phyloP scores from a whole-genome alignment of 1,140 invertebrate species.

The Octopus sinensis region DNA sequence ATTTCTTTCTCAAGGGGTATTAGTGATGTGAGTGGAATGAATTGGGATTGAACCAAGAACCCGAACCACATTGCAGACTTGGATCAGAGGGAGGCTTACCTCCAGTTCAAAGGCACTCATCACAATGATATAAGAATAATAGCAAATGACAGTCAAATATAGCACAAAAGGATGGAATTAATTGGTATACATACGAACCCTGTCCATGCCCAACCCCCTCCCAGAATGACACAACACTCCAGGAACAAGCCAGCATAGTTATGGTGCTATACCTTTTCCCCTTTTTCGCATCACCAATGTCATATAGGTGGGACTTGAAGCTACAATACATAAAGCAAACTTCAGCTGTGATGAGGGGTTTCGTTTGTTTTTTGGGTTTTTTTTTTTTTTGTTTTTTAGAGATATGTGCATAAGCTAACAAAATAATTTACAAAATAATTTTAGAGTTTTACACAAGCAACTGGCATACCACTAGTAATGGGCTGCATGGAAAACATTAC shows the following conservation, averaged over 20 bases:
- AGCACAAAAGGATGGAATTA: not conserved
- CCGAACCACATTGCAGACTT: too few species aligned
- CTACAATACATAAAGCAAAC: conserved; percentile 12
- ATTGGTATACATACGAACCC: not conserved
- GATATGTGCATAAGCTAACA: not conserved
- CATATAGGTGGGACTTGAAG: conserved; percentile 10
- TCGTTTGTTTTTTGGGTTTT: not conserved
- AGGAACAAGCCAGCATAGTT: not conserved
- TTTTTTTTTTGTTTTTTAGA: not conserved
- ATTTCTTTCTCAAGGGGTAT: too few species aligned
- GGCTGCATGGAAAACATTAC: too few species aligned
- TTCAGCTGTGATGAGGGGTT: not conserved
- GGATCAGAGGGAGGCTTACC: too few species aligned
- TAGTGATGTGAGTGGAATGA: too few species aligned
- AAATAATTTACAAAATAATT: too few species aligned
- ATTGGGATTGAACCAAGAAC: too few species aligned
- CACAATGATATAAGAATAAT: too few species aligned
- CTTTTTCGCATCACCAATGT: conserved; percentile 10
- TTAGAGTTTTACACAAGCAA: too few species aligned
- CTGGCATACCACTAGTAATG: too few species aligned
- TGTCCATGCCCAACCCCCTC: not conserved
- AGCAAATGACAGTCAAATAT: too few species aligned
- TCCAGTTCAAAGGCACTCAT: too few species aligned
- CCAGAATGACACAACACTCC: not conserved
- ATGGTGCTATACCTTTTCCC: conserved; percentile 2